Conservation (phyloP, 2,888 invertebrate genomes). For the Habrosyne pyritoides region DNA sequence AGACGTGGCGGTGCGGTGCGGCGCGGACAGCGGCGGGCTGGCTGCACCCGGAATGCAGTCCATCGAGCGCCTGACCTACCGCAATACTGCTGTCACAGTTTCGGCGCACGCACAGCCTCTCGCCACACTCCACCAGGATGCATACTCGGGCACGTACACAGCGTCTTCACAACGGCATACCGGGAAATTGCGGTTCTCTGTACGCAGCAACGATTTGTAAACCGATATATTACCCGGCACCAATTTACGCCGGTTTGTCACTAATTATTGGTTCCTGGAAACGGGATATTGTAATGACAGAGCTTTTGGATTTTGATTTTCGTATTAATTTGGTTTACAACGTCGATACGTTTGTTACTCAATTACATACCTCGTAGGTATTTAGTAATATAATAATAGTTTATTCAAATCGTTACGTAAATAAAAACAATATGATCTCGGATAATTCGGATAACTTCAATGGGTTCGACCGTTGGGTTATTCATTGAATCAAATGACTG, state of each 20-base stretch:
- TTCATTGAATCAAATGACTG: too few relatives aligned
- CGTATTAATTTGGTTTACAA: too few relatives aligned
- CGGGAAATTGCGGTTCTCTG: slow-evolving; percentile 23
- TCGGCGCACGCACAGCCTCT: slow-evolving; percentile 65
- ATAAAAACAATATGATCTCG: too few relatives aligned
- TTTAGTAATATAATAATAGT: too few relatives aligned
- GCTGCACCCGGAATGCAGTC: slow-evolving; percentile 69
- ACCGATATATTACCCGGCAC: slow-evolving; percentile 30
- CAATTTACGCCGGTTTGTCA: slow-evolving; percentile 29
- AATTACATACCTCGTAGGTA: too few relatives aligned
- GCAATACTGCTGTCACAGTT: slow-evolving; percentile 73
- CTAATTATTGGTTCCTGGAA: slow-evolving; percentile 26
- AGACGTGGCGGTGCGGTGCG: slow-evolving; percentile 30
- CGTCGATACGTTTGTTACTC: too few relatives aligned
- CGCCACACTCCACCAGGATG: slow-evolving; percentile 28
- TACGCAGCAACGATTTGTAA: slow-evolving; percentile 23
- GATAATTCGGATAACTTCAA: too few relatives aligned
- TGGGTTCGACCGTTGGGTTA: too few relatives aligned
- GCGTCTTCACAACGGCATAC: slow-evolving; percentile 9
- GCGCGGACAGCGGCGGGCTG: slow-evolving; percentile 47
- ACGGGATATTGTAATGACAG: neutral
- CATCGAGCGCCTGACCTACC: slow-evolving; percentile 66
- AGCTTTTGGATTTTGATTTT: neutral
- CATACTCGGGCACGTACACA: slow-evolving; percentile 26
- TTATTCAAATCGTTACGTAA: too few relatives aligned